Evolutionary conservation across 2,797 vertebrate genomes (phyloP), one percentile per base, ranked within the genome.

Genomic region (Aeoliscus strigatus): DNA sequence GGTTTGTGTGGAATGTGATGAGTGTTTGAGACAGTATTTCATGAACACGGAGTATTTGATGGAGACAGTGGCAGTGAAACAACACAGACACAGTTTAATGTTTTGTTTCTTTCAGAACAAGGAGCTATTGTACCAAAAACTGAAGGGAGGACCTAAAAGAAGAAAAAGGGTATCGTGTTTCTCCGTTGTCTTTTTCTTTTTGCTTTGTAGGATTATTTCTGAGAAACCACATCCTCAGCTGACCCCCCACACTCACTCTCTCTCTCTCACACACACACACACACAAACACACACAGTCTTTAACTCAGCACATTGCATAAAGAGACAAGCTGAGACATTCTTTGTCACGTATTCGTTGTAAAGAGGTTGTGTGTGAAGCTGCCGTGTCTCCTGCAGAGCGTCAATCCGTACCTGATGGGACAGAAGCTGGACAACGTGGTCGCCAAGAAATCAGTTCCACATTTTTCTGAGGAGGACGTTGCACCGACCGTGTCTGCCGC

Each of bases 371-470:
- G n/a, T n/a, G n/a, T n/a, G n/a, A n/a, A n/a, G n/a, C n/a, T n/a
- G n/a, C n/a, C n/a, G n/a, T n/a, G n/a, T 17, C 16, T 26, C 60
- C 43, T 72, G 52, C 88, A 98, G 96, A 94, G 85, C 24, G 74
- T 87, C 71, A 99, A 98, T 75, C 95, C 96, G 0, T 99, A 96
- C 68, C 84, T 98, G 41, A 91, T 91, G 90, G 96, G 96, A 67
- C 91, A 94, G 76, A 89, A 89, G 79, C 78, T 99, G 80, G 91
- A 95, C 73, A 96, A 93, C 0, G 96, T 99, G 39, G 96, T 98
- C 10, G 96, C 94, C 50, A 99, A 99, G 85, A 99, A 99, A 77
- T 99, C 95, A 12, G 95, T 91, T 45, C 96, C 96, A 41, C 90
- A 91, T 71, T 99, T 94, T 80, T 89, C 90, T 17, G 93, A 96